Base-by-base conservation (phyloP, 2,888 invertebrate species). In the Netelia inedita region DNA sequence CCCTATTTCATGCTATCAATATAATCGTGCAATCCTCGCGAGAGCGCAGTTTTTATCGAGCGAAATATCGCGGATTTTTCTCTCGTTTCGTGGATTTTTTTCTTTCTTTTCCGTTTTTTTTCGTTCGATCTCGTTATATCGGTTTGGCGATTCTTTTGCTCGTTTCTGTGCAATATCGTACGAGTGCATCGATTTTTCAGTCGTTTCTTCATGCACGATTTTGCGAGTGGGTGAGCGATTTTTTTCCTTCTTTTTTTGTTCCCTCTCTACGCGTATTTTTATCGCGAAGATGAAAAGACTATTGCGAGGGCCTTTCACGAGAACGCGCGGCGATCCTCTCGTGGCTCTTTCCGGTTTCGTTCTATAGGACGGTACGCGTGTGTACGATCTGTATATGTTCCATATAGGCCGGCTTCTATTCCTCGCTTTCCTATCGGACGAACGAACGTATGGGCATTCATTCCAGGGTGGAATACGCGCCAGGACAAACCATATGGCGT, bases 11-110 rank as follows among this genome's bases (percentile, higher is more conserved):
- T 87, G 88, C 88, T 90, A 90, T 89, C 89, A 88, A 89, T 90
- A 88, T 88, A 82, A 65, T 81, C 61, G 78, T 71, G 78, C 43
- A 68, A 28, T 55, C n/a, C 55, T 79, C 83, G 82, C 50, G 66
- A 85, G 82, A 71, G 87, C 79, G 74, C 73, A 66, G 79, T 89
- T 89, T 88, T 88, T 86, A 90, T 89, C 89, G 86, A 82, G 78
- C 82, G 82, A 88, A 87, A 88, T 88, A 91, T 91, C 90, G 86
- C 88, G 83, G 89, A 90, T 90, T 89, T 89, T 79, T 79, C 66
- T 28, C 63, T 76, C 75, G 71, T 69, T 50, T 19, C 21, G 19
- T 19, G 9, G 21, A 5, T 59, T 61, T 75, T 72, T 59, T 66
- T 61, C 28, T 43, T 68, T 59, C 46, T 68, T 35, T 50, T 81